Evolutionary conservation across 2,797 vertebrate genomes (phyloP).

Genomic region (Enteromius anoplus): DNA sequence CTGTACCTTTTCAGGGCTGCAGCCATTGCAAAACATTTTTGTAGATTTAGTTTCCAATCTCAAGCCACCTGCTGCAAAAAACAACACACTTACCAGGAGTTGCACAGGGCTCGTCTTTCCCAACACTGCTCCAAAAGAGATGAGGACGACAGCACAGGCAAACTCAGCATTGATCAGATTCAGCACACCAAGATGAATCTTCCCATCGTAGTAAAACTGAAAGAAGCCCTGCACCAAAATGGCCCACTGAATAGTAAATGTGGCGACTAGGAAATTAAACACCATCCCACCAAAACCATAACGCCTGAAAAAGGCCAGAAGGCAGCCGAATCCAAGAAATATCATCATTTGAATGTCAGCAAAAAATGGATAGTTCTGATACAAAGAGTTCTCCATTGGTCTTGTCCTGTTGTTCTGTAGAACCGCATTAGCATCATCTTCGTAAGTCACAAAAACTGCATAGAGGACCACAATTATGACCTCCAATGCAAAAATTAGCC

Average conservation of each 20-base stretch:
- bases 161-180: constrained; percentile 83
- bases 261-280: constrained; percentile 84
- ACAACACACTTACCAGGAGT: constrained; percentile 69
- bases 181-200: constrained; percentile 78
- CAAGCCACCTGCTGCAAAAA: constrained; percentile 12
- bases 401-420: constrained; percentile 64
- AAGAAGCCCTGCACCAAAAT: constrained; percentile 84
- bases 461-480: constrained; percentile 74
- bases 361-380: constrained; percentile 80
- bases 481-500: constrained; percentile 76
- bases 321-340: constrained; percentile 83
- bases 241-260: constrained; percentile 84
- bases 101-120: constrained; percentile 85
- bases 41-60: background rate
- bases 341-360: constrained; percentile 87
- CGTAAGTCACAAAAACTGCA: constrained; percentile 77
- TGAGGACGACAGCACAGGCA: constrained; percentile 82
- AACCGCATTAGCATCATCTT: constrained; percentile 69
- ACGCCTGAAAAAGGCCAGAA: constrained; percentile 80
- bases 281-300: constrained; percentile 82
- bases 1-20: background rate
- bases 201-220: constrained; percentile 75
- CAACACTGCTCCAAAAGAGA: constrained; percentile 82
- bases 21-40: background rate
- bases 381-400: constrained; percentile 70